These are phyloP conservation scores for Exaiptasia diaphana DNA, from an alignment of 64 coral and sea anemone genomes.

Conservation along the genomic window DNA sequence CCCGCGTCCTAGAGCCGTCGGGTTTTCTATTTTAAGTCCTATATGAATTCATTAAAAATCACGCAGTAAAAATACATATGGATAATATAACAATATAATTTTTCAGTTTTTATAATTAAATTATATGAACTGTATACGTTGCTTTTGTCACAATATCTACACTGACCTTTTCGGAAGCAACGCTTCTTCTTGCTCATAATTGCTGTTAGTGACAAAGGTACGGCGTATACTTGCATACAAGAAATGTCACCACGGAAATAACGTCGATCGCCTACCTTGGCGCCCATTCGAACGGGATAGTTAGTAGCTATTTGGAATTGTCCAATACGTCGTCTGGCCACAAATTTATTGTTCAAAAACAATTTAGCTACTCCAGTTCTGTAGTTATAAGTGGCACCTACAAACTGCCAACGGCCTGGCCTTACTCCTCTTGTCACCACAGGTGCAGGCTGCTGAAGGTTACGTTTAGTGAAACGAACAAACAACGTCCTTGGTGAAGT, in stretches of 20 bases:
- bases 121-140: too few species aligned
- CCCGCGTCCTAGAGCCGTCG: too few species aligned
- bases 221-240: constrained; percentile 62
- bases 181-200: constrained; percentile 28
- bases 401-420: constrained; percentile 40
- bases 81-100: background rate
- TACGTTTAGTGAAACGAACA: constrained; percentile 28
- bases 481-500: constrained; percentile 25
- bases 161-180: constrained; percentile 56
- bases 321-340: constrained; percentile 22
- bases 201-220: constrained; percentile 34
- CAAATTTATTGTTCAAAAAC: constrained; percentile 57
- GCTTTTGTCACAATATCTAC: too few species aligned
- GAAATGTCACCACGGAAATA: constrained; percentile 64
- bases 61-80: background rate
- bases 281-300: constrained; percentile 60
- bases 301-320: constrained; percentile 56
- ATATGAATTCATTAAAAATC: too few species aligned
- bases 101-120: too few species aligned
- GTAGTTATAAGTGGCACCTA: constrained; percentile 49
- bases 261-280: constrained; percentile 28
- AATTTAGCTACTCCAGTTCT: constrained; percentile 45
- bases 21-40: too few species aligned
- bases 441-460: background rate
- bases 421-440: constrained; percentile 3